Evolutionary conservation across 1,140 invertebrate species (phyloP).

Genomic region (Hypsibius dujardini): DNA sequence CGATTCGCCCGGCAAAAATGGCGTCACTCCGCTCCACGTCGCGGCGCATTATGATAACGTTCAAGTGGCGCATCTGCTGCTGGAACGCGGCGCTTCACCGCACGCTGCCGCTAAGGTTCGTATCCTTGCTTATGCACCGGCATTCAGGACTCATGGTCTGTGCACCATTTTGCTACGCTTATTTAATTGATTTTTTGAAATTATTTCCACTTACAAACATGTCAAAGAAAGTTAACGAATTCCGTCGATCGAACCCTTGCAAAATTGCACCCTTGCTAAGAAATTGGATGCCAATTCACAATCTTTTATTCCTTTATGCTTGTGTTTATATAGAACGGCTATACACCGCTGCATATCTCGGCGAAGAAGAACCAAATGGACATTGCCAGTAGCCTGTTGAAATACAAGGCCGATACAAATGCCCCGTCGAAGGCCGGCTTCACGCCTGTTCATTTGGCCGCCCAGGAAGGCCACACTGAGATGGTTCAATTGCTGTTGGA

Average conservation of each 20-base stretch:
- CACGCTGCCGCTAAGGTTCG: constrained; percentile 67
- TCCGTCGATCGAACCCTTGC: too few species aligned
- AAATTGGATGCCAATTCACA: too few species aligned
- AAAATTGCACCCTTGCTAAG: too few species aligned
- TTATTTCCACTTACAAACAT: too few species aligned
- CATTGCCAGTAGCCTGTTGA: constrained; percentile 67
- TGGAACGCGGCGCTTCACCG: constrained; percentile 84
- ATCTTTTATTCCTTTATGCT: too few species aligned
- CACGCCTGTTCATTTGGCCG: constrained; percentile 78
- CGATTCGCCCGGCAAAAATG: constrained; percentile 94
- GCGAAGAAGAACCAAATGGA: constrained; percentile 87
- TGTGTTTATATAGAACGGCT: constrained; percentile 74
- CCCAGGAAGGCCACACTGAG: constrained; percentile 85
- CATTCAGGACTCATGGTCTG: too few species aligned
- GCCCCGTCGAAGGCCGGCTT: constrained; percentile 83
- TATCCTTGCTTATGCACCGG: not conserved
- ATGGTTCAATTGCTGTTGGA: constrained; percentile 84
- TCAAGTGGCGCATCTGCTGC: constrained; percentile 72
- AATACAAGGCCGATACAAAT: constrained; percentile 85
- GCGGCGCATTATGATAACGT: constrained; percentile 97
- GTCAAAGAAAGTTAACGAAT: too few species aligned
- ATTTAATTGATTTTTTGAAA: too few species aligned
- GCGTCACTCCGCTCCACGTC: constrained; percentile 90
- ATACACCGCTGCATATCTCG: constrained; percentile 92
- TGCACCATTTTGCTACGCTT: too few species aligned